Evolutionary conservation across 2,113 vertebrate species (phyloP), one percentile per base, ranked within the genome.

Genomic region (Aspiorhynchus laticeps): DNA sequence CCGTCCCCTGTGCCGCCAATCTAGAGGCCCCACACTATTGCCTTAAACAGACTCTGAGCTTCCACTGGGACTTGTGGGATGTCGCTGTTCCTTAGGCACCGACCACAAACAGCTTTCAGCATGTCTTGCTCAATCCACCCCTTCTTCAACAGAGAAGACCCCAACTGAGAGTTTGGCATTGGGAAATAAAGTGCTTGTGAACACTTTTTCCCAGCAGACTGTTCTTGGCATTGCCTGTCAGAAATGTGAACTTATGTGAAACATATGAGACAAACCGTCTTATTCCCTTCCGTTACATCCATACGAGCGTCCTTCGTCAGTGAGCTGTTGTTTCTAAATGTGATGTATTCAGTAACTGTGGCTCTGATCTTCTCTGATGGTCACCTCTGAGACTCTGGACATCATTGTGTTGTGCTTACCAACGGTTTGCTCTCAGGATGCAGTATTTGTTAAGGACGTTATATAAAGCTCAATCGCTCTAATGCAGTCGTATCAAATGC

Each of bases 41-140:
- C 65, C 90, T 86, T 87, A 89, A 86, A 87, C 28, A n/a, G 80
- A 89, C 75, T 89, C 51, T 90, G 87, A 88, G 84, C 71, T 90
- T 90, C 65, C 74, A 80, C n/a, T 81, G 71, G 75, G 79, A 90
- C 26, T 43, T 81, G 59, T 38, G 48, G 73, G 74, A 78, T 61
- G 84, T 26, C 73, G 81, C 77, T 88, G 43, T 83, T 85, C 78
- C 59, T 61, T 51, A 19, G 28, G 53, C 86, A 87, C 87, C 67
- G 76, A 84, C 24, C 84, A 43, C 59, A 14, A 24, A 85, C 46
- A 24, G 69, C 63, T 80, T 71, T 79, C 87, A 73, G 63, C 82
- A 85, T 80, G 76, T 41, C 63, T 21, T 73, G 75, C 59, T 74
- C 65, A 80, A 61, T 63, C 51, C 17, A 48, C 14, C 8, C 38